Evolutionary conservation across 1,140 invertebrate species (phyloP), one percentile per base, ranked within the genome.

Genomic region (Leptinotarsa undecemlineata): DNA sequence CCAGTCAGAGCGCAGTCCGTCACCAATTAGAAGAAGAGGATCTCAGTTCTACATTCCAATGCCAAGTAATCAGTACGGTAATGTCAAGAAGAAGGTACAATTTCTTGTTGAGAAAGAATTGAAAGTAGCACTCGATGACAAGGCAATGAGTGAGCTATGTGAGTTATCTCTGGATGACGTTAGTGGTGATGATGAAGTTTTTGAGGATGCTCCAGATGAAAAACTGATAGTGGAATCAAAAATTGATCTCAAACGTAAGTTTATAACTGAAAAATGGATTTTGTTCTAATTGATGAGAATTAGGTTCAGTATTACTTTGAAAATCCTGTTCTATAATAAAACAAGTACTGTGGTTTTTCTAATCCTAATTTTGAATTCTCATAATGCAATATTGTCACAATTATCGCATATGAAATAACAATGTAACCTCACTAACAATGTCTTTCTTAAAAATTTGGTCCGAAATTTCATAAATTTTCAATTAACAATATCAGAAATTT

Each of bases 31-130:
- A 63, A 80, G 82, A 81, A 87, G 87, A 81, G 87, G 87, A 77
- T 89, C 90, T 75, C 88, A 90, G 79, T 91, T 91, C 87, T 91
- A 91, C 82, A 84, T 91, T 76, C 90, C 90, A 11, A 87, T 90
- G 77, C 90, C 90, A 73, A 86, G 83, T 79, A 19, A 85, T 84
- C 74, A 86, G 84, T 78, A 81, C 71, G 57, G 72, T 48, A 80
- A 79, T 23, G 79, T 82, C 60, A 81, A 83, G 77, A 85, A 85
- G 75, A 85, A 85, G 73, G 84, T 85, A n/a, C 82, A 85, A 74
- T 85, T 85, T 76, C 74, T 85, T 26, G 84, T 83, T 26, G 78
- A 81, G 75, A 80, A 78, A 68, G 80, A 82, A 75, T 42, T 71
- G 47, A 74, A 21, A n/a, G 5, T n/a, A 5, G 51, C 5, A 57